Evolutionary conservation across 2,888 invertebrate species (phyloP).

Genomic region (Nomada ruficornis): DNA sequence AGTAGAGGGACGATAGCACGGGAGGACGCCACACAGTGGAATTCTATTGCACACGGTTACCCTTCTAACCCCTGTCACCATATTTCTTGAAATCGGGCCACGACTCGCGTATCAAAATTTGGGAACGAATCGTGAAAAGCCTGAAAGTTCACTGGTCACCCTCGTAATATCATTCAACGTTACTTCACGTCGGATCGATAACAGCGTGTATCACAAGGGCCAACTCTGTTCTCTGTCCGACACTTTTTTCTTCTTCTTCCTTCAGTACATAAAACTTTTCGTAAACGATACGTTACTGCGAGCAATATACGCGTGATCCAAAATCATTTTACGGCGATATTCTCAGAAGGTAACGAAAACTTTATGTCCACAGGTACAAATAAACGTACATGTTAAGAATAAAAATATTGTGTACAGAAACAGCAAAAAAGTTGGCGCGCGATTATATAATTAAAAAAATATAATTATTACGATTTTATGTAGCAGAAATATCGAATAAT

Average conservation of each 20-base stretch:
- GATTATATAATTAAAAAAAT: no score
- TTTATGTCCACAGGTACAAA: no score
- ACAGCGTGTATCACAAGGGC: constrained; percentile 53
- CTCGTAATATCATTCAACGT: constrained; percentile 57
- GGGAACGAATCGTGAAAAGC: constrained; percentile 54
- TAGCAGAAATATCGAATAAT: no score
- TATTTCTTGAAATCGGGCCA: constrained; percentile 62
- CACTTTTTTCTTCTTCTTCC: neutral
- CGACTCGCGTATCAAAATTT: constrained; percentile 55
- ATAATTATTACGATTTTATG: no score
- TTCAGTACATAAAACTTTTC: neutral
- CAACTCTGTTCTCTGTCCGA: constrained; percentile 45
- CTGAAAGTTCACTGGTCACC: constrained; percentile 47
- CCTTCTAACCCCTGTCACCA: constrained; percentile 64
- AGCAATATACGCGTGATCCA: no score
- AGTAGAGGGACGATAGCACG: constrained; percentile 41
- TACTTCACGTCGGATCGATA: constrained; percentile 56
- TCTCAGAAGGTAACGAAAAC: no score
- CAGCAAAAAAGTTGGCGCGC: no score
- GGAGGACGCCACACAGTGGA: constrained; percentile 27
- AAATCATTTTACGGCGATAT: neutral
- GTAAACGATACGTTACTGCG: neutral
- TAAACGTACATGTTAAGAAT: no score
- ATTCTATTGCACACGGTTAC: constrained; percentile 44
- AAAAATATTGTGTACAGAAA: no score